Evolutionary conservation across 2,113 vertebrate genomes (phyloP), one percentile per base, ranked within the genome.

Genomic region (Crotalus viridis): DNA sequence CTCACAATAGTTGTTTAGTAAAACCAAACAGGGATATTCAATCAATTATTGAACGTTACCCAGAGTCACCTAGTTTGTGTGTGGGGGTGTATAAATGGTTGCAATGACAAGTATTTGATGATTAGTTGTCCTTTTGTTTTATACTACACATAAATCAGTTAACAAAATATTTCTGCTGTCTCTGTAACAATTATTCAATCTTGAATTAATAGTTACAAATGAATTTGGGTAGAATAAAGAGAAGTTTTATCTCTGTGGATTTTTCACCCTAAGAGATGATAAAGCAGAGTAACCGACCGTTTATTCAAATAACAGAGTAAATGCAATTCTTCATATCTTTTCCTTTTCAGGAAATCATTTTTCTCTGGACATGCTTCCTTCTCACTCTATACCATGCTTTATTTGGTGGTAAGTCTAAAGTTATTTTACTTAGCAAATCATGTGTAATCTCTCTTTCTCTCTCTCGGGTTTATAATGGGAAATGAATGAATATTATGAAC

Each of bases 341-440:
- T 95, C 89, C 97, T 95, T 98, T 97, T 13, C 97, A 99, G 99
- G 97, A 99, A 99, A 97, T 99, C 99, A 93, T 99, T 99, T 98
- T 99, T 99, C 98, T 99, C 99, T 0, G 99, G 99, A 96, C 99
- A 99, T 0, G 99, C 99, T 3, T 99, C 99, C 87, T 99, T 99
- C 97, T 99, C 99, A 54, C 98, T 99, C 98, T 99, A 98, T 94
- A 98, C 99, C 92, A 99, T 99, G 99, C 98, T 99, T 94, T 99
- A 99, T 96, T 97, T 99, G 97, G 98, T 98, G 97, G 99, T 99
- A 97, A 99, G 99, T 99, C 94, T 92, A 56, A 57, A 22, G 91
- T 55, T 1, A 5, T 85, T 52, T 93, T 90, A 3, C 33, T 46
- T 88, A 3, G 90, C 4, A 86, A 85, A 43, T 86, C 13, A 46